Evolutionary conservation across 2,113 vertebrate genomes (phyloP).

Genomic region (Ascaphus truei): DNA sequence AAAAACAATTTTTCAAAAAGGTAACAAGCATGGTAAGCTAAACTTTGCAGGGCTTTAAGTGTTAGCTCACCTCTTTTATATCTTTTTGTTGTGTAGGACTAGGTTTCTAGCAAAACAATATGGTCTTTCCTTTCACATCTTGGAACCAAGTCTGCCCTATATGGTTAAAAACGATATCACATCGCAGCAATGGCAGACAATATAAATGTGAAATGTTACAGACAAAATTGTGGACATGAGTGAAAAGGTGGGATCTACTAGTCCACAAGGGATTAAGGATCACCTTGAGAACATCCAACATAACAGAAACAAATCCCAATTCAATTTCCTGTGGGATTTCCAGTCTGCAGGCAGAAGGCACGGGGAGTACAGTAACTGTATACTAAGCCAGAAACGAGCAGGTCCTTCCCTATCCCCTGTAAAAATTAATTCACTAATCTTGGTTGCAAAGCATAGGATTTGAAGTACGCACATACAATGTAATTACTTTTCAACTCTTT

Average conservation of each 20-base stretch:
- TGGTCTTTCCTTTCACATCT: too few relatives aligned
- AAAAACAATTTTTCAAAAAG: too few relatives aligned
- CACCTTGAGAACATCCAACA: slow-evolving; percentile 25
- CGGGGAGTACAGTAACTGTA: not conserved
- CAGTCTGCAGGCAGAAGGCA: slow-evolving; percentile 22
- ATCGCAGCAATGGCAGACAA: too few relatives aligned
- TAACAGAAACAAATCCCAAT: slow-evolving; percentile 30
- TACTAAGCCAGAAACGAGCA: not conserved
- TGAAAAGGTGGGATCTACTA: slow-evolving; percentile 4
- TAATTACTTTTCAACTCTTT: slow-evolving; percentile 33
- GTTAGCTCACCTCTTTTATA: too few relatives aligned
- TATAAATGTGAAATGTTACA: too few relatives aligned
- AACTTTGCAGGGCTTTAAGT: too few relatives aligned
- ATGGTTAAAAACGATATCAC: too few relatives aligned
- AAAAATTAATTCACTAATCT: slow-evolving; percentile 55
- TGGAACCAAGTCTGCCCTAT: too few relatives aligned
- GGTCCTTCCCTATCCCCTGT: slow-evolving; percentile 39
- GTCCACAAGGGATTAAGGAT: slow-evolving; percentile 16
- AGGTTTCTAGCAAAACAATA: too few relatives aligned
- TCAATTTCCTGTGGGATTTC: slow-evolving; percentile 51
- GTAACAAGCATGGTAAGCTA: too few relatives aligned
- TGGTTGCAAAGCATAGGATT: slow-evolving; percentile 48
- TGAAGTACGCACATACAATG: slow-evolving; percentile 41
- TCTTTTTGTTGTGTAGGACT: too few relatives aligned
- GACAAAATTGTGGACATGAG: not conserved